phyloP scores from a whole-genome alignment of 1,140 invertebrate genomes.

The Habropoda laboriosa region DNA sequence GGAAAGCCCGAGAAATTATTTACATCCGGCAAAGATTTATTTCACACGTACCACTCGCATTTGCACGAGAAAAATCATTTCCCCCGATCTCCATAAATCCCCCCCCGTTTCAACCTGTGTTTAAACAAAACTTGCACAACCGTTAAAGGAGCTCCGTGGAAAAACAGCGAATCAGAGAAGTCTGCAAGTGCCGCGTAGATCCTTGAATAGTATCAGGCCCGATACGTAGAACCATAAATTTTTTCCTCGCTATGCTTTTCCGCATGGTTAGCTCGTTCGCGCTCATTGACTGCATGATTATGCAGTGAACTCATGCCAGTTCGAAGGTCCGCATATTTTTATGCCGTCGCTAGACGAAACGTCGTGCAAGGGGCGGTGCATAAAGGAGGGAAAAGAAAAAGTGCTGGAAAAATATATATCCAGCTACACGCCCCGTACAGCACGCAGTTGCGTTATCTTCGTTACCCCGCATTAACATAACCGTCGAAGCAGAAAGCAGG shows the following conservation, averaged over 20 bases:
- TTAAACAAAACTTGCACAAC: constrained; percentile 41
- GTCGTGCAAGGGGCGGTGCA: constrained; percentile 51
- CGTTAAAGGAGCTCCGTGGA: too few species aligned
- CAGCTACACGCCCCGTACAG: constrained; percentile 23
- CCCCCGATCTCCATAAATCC: neutral
- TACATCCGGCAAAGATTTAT: neutral
- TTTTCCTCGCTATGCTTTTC: constrained; percentile 64
- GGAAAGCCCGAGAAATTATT: neutral
- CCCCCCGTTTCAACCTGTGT: neutral
- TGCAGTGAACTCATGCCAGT: constrained; percentile 64
- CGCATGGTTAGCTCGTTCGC: constrained; percentile 75
- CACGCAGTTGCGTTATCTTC: constrained; percentile 61
- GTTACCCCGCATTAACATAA: constrained; percentile 68
- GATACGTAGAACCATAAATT: constrained; percentile 66
- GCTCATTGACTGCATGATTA: constrained; percentile 77
- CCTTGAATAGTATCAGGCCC: constrained; percentile 43
- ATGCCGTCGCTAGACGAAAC: constrained; percentile 60
- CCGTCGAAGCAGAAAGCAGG: constrained; percentile 67
- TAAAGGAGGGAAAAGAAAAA: constrained; percentile 50
- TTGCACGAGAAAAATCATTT: neutral
- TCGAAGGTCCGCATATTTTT: constrained; percentile 70
- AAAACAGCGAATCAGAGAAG: neutral
- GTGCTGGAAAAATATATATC: constrained; percentile 58
- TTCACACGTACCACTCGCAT: neutral
- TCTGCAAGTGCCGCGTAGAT: neutral